A percentile compares a stretch with the other conserved stretches of the same genome.
These are phyloP conservation scores for Onychomys leucogaster DNA, from an alignment of 2,797 vertebrate genomes.

Conservation along the genomic window DNA sequence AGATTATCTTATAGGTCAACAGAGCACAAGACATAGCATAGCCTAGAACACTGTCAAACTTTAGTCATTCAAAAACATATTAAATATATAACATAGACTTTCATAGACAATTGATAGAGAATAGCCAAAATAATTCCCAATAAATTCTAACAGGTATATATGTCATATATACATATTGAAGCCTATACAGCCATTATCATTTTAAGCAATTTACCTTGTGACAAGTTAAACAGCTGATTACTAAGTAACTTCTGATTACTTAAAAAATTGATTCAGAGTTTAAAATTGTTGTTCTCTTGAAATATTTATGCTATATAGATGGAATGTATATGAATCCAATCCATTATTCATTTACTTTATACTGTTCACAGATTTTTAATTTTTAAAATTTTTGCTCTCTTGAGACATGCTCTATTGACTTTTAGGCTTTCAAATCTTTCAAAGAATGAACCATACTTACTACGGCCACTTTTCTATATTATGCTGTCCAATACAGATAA, in stretches of 20 bases:
- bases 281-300: constrained; percentile 50
- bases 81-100: neutral
- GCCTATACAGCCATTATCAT: neutral
- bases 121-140: neutral
- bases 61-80: neutral
- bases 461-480: constrained; percentile 14
- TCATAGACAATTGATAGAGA: neutral
- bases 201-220: neutral
- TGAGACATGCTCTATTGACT: neutral
- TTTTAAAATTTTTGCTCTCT: constrained; percentile 49
- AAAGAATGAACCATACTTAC: neutral
- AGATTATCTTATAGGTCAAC: neutral
- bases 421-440: neutral
- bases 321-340: constrained; percentile 58
- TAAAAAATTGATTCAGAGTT: constrained; percentile 57
- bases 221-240: constrained; percentile 57
- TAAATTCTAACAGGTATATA: neutral
- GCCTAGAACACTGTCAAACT: neutral
- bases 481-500: neutral
- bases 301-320: constrained; percentile 72
- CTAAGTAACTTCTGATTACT: constrained; percentile 45
- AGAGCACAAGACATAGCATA: neutral
- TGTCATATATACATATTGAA: neutral
- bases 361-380: constrained; percentile 4
- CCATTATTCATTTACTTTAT: constrained; percentile 42